These are phyloP conservation scores for Pangasius macronema DNA, from an alignment of 2,797 vertebrate genomes.

Conservation along the genomic window DNA sequence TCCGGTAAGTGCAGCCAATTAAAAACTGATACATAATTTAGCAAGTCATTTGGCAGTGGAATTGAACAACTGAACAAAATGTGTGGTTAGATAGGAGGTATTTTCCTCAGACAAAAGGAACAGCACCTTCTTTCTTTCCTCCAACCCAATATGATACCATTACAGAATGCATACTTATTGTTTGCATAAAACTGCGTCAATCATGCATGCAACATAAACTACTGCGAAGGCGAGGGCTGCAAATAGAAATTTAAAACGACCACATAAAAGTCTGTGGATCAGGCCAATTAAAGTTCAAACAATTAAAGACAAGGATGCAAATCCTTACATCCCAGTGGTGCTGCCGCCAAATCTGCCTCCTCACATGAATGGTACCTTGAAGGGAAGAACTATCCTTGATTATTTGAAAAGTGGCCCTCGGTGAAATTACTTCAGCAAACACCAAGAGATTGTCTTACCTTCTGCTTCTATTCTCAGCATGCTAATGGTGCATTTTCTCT, in stretches of 20 bases:
- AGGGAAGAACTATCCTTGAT: slow-evolving; percentile 64
- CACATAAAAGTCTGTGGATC: slow-evolving; percentile 56
- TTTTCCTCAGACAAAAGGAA: slow-evolving; percentile 50
- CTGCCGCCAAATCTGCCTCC: slow-evolving; percentile 67
- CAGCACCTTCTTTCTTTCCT: slow-evolving; percentile 10
- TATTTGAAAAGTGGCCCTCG: slow-evolving; percentile 71
- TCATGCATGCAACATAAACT: slow-evolving; percentile 14
- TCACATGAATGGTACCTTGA: slow-evolving; percentile 71
- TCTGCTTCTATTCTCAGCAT: slow-evolving; percentile 64
- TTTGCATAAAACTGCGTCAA: slow-evolving; percentile 43
- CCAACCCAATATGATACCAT: slow-evolving; percentile 5
- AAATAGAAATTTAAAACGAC: slow-evolving; percentile 25
- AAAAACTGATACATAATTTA: slow-evolving; percentile 80
- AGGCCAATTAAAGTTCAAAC: slow-evolving; percentile 67
- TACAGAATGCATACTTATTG: slow-evolving; percentile 16
- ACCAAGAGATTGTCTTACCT: slow-evolving; percentile 65
- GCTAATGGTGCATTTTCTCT: slow-evolving; percentile 64
- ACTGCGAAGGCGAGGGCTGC: slow-evolving; percentile 10
- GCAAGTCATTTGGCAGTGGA: slow-evolving; percentile 67
- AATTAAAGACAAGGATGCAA: slow-evolving; percentile 66
- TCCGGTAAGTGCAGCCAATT: slow-evolving; percentile 69
- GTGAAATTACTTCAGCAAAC: slow-evolving; percentile 71
- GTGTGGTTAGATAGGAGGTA: slow-evolving; percentile 55
- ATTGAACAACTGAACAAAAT: slow-evolving; percentile 69
- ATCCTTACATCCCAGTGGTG: slow-evolving; percentile 62